Evolutionary conservation across 2,113 vertebrate species (phyloP), one percentile per base, ranked within the genome.

Genomic region (Acrocephalus kingi): DNA sequence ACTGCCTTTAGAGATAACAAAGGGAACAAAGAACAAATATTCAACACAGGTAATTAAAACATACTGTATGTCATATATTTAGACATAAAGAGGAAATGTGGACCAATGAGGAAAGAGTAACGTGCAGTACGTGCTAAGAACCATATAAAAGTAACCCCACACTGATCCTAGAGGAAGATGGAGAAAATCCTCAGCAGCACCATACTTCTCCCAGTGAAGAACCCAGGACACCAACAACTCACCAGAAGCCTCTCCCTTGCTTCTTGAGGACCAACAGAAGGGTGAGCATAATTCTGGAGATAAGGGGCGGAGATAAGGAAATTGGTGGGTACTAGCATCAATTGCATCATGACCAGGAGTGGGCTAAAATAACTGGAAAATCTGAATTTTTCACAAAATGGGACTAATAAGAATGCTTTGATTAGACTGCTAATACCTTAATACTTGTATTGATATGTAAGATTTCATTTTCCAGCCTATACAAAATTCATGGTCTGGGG

Each of bases 11-110:
- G 41, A 92, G 96, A 97, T 96, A 96, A 88, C 20, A 77, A 84
- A 55, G 11, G 51, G 88, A 94, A 63, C 95, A 97, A 94, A 92
- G 94, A 92, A 78, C 89, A 92, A 90, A 81, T 83, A 88, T 48
- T 58, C 8, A 39, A 56, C 39, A 66, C 8, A 49, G 1, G 33
- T 66, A 67, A 87, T 75, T 93, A 78, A 94, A 96, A 68, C 30
- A n/a, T 37, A 56, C 28, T 80, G 45, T 68, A 73, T 64, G 56
- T 16, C 82, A 55, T 35, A 39, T 72, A 63, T 84, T 74, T 33
- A 95, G 94, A 90, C 94, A 92, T 30, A 62, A 87, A 27, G 45
- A 68, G 48, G 64, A 88, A 77, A 43, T 81, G 35, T 23, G 23
- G 61, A 52, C 86, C 91, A 68, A 59, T 90, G 56, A 93, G 75